These are phyloP conservation scores for Drosophila planitibia DNA, from an alignment of 2,888 invertebrate genomes.

Conservation along the genomic window DNA sequence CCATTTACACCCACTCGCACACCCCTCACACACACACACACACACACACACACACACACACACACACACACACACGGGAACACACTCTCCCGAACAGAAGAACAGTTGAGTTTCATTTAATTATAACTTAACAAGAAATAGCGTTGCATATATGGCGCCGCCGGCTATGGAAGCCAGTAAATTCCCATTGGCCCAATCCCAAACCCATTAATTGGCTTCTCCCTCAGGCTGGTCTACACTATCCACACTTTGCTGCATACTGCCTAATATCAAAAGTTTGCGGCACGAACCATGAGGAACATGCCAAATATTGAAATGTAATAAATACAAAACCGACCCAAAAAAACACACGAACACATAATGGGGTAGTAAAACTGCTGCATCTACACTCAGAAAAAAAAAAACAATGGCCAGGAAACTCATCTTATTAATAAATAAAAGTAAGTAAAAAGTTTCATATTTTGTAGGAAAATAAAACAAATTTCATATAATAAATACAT, in stretches of 20 bases:
- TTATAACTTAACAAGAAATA: slow-evolving; percentile 75
- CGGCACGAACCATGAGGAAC: slow-evolving; percentile 57
- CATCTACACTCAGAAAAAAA: background rate
- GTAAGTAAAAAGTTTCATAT: background rate
- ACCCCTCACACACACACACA: background rate
- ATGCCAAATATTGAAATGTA: slow-evolving; percentile 72
- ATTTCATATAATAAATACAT: background rate
- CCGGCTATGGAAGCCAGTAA: slow-evolving; percentile 56
- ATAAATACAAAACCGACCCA: slow-evolving; percentile 61
- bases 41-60: background rate
- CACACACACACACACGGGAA: background rate
- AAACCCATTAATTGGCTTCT: background rate
- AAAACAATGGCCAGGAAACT: background rate
- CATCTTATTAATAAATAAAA: background rate
- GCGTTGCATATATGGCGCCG: slow-evolving; percentile 72
- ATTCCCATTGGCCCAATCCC: slow-evolving; percentile 28
- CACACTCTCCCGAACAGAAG: slow-evolving; percentile 5
- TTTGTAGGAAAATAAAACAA: background rate
- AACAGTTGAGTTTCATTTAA: slow-evolving; percentile 69
- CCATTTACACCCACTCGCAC: background rate
- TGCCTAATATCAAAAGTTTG: slow-evolving; percentile 56
- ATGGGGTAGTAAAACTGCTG: slow-evolving; percentile 8
- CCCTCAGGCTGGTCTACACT: background rate
- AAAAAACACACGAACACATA: slow-evolving; percentile 28
- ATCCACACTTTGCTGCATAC: slow-evolving; percentile 5